Percentiles rank a stretch among this genome's conserved stretches.
These are phyloP conservation scores for Crioceris asparagi DNA, from an alignment of 2,888 invertebrate species.

Conservation along the genomic window DNA sequence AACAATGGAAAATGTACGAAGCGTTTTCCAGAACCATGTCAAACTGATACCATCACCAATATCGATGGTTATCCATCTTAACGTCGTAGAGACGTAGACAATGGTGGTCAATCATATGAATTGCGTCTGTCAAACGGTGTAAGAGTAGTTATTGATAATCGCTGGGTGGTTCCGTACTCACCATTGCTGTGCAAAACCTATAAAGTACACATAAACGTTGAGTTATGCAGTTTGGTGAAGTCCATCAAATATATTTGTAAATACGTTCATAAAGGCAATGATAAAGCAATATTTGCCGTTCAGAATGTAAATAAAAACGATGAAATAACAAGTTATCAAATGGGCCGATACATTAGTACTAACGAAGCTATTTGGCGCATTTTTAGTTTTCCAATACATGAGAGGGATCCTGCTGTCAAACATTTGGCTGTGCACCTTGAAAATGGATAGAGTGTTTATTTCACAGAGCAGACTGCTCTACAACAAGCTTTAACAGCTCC, in stretches of 20 bases:
- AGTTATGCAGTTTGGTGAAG: no score
- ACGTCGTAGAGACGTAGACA: no score
- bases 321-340: constrained; percentile 1
- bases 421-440: constrained; percentile 1
- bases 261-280: background rate
- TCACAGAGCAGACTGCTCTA: constrained; percentile 1
- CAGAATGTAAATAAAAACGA: constrained; percentile 3
- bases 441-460: background rate
- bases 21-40: background rate
- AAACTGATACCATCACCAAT: background rate
- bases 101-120: no score
- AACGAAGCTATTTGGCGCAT: constrained; percentile 5
- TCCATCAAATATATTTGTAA: no score
- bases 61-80: background rate
- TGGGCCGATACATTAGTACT: background rate
- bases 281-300: background rate
- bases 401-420: background rate
- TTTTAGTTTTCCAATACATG: no score
- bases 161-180: constrained; percentile 1
- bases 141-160: background rate
- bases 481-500: background rate
- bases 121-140: no score
- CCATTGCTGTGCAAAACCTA: background rate
- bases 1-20: no score
- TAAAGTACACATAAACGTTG: background rate